Evolutionary conservation across 2,797 vertebrate genomes (phyloP), one percentile per base, ranked within the genome.

Genomic region (Halcyon chelicuti): DNA sequence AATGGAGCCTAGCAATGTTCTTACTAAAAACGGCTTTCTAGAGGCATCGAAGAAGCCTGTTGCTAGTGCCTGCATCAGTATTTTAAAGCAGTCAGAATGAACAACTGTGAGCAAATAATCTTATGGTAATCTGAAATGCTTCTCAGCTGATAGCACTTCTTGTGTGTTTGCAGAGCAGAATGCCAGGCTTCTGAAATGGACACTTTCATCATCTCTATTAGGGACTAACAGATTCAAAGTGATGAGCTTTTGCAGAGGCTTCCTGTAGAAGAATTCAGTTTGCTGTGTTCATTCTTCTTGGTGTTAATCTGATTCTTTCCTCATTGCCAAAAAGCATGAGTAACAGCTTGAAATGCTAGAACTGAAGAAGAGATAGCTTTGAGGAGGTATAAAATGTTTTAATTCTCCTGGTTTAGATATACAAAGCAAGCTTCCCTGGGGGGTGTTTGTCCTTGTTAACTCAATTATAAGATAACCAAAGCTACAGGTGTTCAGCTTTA

Each of bases 401-500:
- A 67, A 93, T 88, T 80, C 89, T 94, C 33, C 33, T 93, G 57
- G 35, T 84, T 96, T 61, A 91, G 42, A 72, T 94, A 47, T 63
- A 47, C 62, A 81, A 90, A 55, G 12, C 31, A 72, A 75, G 42
- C 54, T 96, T 96, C 95, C 79, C 79, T 66, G 31, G 47, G 28
- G n/a, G 12, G 17, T 65, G 42, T 93, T 93, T 77, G 91, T 90
- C 31, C 87, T 88, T 90, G 62, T 96, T 94, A 95, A 73, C 65
- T 96, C 89, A 44, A 91, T 96, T 93, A 71, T 82, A 85, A 89
- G 86, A 58, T 93, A 94, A 78, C 82, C 62, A 54, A 91, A 95
- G 58, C 94, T 95, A 96, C 90, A 94, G 87, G 85, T 97, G 96
- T 94, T 94, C 93, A 76, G 73, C 76, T 94, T 91, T 95, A 96